Conservation (phyloP, 2,888 invertebrate genomes). For the Halictus quadricinctus region DNA sequence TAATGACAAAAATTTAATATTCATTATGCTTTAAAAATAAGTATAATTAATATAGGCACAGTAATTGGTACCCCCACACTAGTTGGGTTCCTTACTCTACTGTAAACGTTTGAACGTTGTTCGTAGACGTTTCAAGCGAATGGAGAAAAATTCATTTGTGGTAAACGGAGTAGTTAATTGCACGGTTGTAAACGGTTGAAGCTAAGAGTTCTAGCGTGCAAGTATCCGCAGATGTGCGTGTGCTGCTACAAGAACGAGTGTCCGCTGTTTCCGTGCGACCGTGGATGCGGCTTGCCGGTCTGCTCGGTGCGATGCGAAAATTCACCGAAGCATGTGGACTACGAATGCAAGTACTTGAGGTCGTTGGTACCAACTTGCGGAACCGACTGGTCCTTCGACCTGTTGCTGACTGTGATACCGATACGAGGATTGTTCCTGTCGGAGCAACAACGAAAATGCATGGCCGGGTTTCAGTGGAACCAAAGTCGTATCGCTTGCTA, state of each 20-base stretch:
- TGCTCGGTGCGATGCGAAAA: constrained; percentile 87
- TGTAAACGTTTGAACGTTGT: not conserved
- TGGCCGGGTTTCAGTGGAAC: constrained; percentile 84
- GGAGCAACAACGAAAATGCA: constrained; percentile 83
- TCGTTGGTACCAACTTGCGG: constrained; percentile 84
- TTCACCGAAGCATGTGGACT: constrained; percentile 83
- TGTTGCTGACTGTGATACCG: constrained; percentile 82
- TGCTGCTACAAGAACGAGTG: constrained; percentile 85
- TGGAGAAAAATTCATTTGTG: not conserved
- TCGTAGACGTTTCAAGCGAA: not conserved
- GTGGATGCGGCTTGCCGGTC: constrained; percentile 87
- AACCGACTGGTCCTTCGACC: constrained; percentile 77
- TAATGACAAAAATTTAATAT: too few species aligned
- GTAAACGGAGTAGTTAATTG: not conserved
- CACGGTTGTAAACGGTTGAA: not conserved
- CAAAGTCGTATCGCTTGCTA: constrained; percentile 84
- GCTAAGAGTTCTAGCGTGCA: not conserved
- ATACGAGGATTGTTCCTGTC: constrained; percentile 82
- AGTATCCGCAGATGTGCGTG: constrained; percentile 85
- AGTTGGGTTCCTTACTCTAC: too few species aligned
- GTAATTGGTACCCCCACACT: too few species aligned
- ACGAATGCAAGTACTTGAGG: constrained; percentile 87
- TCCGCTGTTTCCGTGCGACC: constrained; percentile 84
- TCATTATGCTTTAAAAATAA: too few species aligned
- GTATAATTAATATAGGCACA: too few species aligned